Conservation (phyloP, 2,797 vertebrate genomes). For the Kryptopterus vitreolus region DNA sequence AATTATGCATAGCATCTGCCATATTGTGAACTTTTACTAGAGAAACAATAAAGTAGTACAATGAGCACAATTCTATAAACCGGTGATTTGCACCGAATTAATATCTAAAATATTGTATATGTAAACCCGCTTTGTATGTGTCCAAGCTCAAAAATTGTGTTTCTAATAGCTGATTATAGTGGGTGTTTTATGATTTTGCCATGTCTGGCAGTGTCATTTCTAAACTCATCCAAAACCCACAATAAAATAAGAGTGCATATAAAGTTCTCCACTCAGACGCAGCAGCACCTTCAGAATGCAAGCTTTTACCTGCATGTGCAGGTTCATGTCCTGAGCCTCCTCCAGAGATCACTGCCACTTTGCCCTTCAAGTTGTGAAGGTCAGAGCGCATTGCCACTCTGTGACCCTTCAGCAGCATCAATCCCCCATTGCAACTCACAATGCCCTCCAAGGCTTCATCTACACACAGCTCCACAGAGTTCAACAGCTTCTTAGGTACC, state of each 20-base stretch:
- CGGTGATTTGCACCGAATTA: neutral
- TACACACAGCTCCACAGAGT: constrained; percentile 78
- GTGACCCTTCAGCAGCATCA: constrained; percentile 82
- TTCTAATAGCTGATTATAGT: neutral
- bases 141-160: neutral
- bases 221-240: neutral
- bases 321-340: constrained; percentile 95
- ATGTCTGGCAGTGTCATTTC: neutral
- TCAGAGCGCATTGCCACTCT: constrained; percentile 83
- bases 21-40: neutral
- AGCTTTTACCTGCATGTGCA: constrained; percentile 82
- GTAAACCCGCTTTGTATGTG: neutral
- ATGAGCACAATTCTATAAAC: neutral
- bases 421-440: constrained; percentile 68
- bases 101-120: neutral
- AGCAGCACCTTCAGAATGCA: neutral
- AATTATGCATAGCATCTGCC: neutral
- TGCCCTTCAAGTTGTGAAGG: constrained; percentile 74
- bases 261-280: neutral
- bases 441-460: constrained; percentile 84
- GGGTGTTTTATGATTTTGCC: neutral
- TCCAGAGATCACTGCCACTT: constrained; percentile 86
- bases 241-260: neutral
- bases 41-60: neutral
- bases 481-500: constrained; percentile 83